Base-by-base conservation (phyloP, 2,797 vertebrate genomes). In the Hypotaenidia okinawae region DNA sequence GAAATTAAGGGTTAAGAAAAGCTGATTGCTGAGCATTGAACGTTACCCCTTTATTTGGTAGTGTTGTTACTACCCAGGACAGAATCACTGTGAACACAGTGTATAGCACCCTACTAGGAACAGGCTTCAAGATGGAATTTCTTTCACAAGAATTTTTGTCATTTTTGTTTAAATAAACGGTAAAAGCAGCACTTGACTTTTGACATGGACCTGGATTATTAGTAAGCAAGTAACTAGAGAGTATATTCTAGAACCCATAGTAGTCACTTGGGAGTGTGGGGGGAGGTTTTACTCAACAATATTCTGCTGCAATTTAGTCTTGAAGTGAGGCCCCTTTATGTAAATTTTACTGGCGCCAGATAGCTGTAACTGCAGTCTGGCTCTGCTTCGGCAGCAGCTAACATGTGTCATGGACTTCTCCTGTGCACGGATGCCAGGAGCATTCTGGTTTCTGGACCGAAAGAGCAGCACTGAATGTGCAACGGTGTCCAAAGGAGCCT, bases 321-420 rank as follows among this genome's bases (percentile, higher is more conserved):
- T 76, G 90, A 97, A 96, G 89, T 94, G 91, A 94, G 96, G 94
- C 80, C 79, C 93, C 79, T 96, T 96, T 96, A 97, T 98, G 96
- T 97, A 97, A 97, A 98, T 97, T 95, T 97, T 89, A 80, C 95
- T 98, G 96, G 96, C 54, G 90, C 96, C 96, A 95, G 96, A 94
- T 95, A 96, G 96, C 95, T 97, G 95, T 96, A 94, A 96, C 95
- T 98, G 97, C 96, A 97, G 95, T 87, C 96, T 95, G 95, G 85
- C 90, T 97, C n/a, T 3, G 33, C 49, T 59, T 58, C 35, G 89
- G 97, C 84, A 91, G 92, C 95, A 95, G 30, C 82, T 75, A 98
- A 98, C 87, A 94, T 77, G 83, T 96, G 97, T 94, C 93, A 28
- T 97, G 97, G 97, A 98, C 58, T 97, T 90, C 89, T 49, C 59